These are phyloP conservation scores for Sanderia malayensis DNA, from an alignment of 30 jellyfish, hydroid and myxozoan species.

Conservation along the genomic window DNA sequence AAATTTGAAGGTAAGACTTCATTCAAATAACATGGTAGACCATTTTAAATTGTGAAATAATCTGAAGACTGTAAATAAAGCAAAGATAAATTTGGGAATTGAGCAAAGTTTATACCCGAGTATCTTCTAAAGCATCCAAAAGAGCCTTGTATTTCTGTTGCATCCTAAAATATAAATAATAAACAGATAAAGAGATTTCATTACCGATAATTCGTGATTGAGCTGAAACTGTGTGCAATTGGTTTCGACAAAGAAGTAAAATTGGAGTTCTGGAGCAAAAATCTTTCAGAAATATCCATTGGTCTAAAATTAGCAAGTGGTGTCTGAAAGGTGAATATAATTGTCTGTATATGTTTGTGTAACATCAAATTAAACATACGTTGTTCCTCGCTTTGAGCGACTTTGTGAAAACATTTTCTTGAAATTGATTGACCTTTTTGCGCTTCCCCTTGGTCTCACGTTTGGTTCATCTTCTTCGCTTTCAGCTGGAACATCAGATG, in stretches of 20 bases:
- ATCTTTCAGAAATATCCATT: not conserved
- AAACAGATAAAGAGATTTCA: too few species aligned
- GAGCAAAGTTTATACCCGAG: slow-evolving; percentile 19
- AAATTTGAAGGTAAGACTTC: too few species aligned
- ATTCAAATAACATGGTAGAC: not conserved
- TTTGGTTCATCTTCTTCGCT: not conserved
- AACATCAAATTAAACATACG: not conserved
- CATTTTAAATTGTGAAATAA: not conserved
- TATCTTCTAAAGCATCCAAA: slow-evolving; percentile 30
- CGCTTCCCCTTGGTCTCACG: too few species aligned
- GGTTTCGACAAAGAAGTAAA: not conserved
- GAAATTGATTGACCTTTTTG: too few species aligned
- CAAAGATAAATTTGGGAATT: not conserved
- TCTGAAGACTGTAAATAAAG: not conserved
- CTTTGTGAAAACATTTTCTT: not conserved
- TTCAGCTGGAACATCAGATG: not conserved
- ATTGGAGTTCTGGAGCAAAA: not conserved
- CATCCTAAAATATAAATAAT: not conserved
- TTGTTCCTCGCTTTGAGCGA: not conserved
- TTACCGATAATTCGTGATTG: not conserved
- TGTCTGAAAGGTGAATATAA: too few species aligned
- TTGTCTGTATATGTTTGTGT: not conserved
- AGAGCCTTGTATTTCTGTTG: slow-evolving; percentile 18
- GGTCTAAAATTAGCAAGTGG: not conserved
- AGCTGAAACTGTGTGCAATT: not conserved